Percentiles rank a stretch among this genome's conserved stretches.
These are phyloP conservation scores for Mastomys coucha DNA, from an alignment of 2,113 vertebrate genomes.

Conservation along the genomic window DNA sequence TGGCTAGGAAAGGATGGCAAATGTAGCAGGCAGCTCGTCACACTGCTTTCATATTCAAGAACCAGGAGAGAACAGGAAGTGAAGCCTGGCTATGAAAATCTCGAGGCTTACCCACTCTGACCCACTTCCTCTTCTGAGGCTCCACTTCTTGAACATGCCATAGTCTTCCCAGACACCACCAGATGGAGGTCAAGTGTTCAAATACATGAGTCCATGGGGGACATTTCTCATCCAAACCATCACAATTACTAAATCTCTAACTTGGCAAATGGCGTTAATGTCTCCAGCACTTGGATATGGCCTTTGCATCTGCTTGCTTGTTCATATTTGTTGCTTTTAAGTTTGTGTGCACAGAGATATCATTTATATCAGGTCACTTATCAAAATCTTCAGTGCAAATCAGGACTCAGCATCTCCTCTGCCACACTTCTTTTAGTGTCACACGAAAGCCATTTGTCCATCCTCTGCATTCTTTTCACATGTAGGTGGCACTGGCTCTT, in stretches of 20 bases:
- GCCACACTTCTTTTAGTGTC: not conserved
- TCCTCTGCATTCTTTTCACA: not conserved
- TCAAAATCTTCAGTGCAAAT: not conserved
- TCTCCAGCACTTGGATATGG: not conserved
- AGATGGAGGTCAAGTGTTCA: not conserved
- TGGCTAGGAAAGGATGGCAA: accelerated
- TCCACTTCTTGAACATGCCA: not conserved
- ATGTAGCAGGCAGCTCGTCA: not conserved
- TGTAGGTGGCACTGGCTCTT: not conserved
- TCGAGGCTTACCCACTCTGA: not conserved
- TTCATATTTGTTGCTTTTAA: not conserved
- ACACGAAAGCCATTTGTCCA: not conserved
- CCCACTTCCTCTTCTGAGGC: not conserved
- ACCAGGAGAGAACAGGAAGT: not conserved
- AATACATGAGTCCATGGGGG: not conserved
- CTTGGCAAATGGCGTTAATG: conserved; percentile 1
- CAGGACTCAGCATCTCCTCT: not conserved
- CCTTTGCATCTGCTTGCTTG: not conserved
- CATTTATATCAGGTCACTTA: not conserved
- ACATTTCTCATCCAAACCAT: not conserved
- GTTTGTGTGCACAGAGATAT: not conserved
- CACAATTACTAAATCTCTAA: not conserved
- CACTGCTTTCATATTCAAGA: not conserved
- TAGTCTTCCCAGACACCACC: not conserved
- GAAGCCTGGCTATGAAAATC: not conserved